A percentile compares a stretch with the other conserved stretches of the same genome.
Conservation (phyloP, 2,113 vertebrate genomes). For the Grallaria varia region DNA sequence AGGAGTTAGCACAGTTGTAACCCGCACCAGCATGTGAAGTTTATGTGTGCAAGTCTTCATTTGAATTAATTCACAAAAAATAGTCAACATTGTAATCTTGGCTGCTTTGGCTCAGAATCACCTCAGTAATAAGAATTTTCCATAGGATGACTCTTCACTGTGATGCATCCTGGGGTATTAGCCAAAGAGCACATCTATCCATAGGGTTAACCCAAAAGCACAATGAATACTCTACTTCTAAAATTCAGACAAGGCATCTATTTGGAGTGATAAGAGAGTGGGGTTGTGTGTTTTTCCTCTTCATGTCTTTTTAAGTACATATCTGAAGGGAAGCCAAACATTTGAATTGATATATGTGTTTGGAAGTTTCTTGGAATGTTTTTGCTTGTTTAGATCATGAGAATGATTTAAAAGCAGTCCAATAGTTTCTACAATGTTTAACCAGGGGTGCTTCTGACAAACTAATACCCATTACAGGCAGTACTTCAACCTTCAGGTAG, state of each 20-base stretch:
- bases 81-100: background rate
- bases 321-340: background rate
- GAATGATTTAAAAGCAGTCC: background rate
- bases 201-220: background rate
- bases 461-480: background rate
- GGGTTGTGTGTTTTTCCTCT: background rate
- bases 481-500: background rate
- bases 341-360: background rate
- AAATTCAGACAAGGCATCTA: background rate
- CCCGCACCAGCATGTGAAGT: background rate
- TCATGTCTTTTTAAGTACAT: background rate
- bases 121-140: background rate
- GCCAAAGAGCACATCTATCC: background rate
- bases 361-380: background rate
- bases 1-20: background rate
- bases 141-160: background rate
- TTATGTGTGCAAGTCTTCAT: background rate
- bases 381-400: background rate
- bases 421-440: background rate
- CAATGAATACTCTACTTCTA: background rate
- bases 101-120: background rate
- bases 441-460: background rate
- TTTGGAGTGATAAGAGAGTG: background rate
- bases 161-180: background rate
- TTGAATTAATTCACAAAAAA: background rate